phyloP scores from a whole-genome alignment of 2,113 vertebrate genomes.

The Pollimyrus isidori region DNA sequence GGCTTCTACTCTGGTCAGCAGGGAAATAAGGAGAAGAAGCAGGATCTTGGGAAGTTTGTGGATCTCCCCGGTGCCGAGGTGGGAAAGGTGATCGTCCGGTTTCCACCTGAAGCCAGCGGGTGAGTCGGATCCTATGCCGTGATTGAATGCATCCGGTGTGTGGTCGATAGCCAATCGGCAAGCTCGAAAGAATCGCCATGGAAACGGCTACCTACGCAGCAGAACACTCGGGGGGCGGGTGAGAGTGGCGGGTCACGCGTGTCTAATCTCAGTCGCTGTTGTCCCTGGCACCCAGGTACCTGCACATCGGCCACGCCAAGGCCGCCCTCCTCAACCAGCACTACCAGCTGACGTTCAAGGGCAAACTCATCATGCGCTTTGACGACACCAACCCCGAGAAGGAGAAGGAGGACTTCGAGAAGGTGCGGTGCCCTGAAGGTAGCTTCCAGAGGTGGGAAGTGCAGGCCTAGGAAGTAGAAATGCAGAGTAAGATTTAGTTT shows the following conservation, averaged over 20 bases:
- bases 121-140: conserved; percentile 50
- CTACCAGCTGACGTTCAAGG: conserved; percentile 94
- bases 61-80: conserved; percentile 93
- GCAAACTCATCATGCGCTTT: conserved; percentile 98
- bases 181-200: neutral
- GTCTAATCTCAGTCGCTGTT: neutral
- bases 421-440: conserved; percentile 57
- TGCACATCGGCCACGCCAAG: conserved; percentile 97
- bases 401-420: conserved; percentile 99
- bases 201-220: neutral
- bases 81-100: conserved; percentile 93
- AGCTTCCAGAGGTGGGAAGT: neutral
- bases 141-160: neutral
- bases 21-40: conserved; percentile 82
- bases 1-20: conserved; percentile 48
- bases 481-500: neutral
- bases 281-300: conserved; percentile 63
- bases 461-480: neutral
- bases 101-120: conserved; percentile 97
- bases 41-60: conserved; percentile 89
- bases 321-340: conserved; percentile 96
- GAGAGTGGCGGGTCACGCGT: neutral
- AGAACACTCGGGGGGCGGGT: neutral
- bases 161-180: neutral
- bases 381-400: conserved; percentile 99